Conservation (phyloP, 2,113 vertebrate species). For the Hypanus sabinus region DNA sequence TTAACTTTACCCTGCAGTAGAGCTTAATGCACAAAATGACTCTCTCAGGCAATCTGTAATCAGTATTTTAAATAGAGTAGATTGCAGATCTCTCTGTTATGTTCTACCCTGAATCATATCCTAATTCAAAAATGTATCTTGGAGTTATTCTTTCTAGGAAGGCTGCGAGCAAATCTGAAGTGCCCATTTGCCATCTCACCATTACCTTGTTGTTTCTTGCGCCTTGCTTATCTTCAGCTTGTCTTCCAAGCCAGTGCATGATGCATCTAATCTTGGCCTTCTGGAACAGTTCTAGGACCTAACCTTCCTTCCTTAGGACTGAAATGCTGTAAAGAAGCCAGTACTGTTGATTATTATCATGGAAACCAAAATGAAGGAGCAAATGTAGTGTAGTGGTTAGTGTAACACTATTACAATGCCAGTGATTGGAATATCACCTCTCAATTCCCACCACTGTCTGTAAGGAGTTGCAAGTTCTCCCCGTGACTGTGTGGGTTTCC, state of each 20-base stretch:
- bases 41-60: not conserved
- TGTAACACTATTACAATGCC: no score
- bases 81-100: not conserved
- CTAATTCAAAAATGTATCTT: not conserved
- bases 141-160: not conserved
- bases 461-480: no score
- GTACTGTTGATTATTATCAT: not conserved
- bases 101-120: not conserved
- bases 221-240: not conserved
- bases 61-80: not conserved
- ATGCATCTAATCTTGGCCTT: not conserved
- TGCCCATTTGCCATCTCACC: not conserved
- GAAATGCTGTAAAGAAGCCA: not conserved
- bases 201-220: not conserved
- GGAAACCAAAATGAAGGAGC: not conserved
- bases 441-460: no score
- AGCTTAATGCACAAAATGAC: not conserved
- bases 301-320: not conserved
- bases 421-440: no score
- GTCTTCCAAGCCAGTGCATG: not conserved
- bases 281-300: not conserved
- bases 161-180: not conserved
- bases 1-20: not conserved
- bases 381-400: no score
- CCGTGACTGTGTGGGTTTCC: no score